Evolutionary conservation across 1,140 invertebrate genomes (phyloP).

Genomic region (Cyclina sinensis): DNA sequence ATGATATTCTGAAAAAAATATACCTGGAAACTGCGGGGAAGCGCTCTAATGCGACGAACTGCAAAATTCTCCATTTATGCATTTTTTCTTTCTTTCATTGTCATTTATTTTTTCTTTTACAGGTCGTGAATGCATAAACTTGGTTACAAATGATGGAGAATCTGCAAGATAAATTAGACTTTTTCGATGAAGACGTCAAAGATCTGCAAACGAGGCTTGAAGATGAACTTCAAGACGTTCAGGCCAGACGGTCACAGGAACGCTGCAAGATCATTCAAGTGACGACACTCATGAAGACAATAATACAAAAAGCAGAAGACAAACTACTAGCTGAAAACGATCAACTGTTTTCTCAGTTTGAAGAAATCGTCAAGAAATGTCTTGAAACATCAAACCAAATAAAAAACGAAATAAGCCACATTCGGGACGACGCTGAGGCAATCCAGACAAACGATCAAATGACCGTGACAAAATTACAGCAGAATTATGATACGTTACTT

Average conservation of each 20-base stretch:
- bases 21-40: too few relatives aligned
- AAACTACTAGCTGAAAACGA: neutral
- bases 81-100: too few relatives aligned
- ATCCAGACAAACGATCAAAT: neutral
- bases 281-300: neutral
- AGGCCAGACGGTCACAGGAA: neutral
- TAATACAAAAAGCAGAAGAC: neutral
- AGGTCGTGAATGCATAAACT: too few relatives aligned
- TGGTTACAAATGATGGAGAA: neutral
- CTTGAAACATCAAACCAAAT: neutral
- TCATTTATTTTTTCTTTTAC: too few relatives aligned
- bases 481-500: neutral
- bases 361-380: neutral
- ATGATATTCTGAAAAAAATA: too few relatives aligned
- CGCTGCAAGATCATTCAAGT: neutral
- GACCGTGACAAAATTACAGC: neutral
- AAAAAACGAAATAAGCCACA: neutral
- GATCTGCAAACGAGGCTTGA: neutral
- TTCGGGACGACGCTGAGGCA: neutral
- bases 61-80: too few relatives aligned
- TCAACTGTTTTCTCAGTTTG: neutral
- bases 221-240: neutral
- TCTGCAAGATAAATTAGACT: neutral
- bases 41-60: too few relatives aligned
- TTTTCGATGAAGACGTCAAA: neutral